These are phyloP conservation scores for Naja naja DNA, from an alignment of 2,113 vertebrate species.

Conservation along the genomic window DNA sequence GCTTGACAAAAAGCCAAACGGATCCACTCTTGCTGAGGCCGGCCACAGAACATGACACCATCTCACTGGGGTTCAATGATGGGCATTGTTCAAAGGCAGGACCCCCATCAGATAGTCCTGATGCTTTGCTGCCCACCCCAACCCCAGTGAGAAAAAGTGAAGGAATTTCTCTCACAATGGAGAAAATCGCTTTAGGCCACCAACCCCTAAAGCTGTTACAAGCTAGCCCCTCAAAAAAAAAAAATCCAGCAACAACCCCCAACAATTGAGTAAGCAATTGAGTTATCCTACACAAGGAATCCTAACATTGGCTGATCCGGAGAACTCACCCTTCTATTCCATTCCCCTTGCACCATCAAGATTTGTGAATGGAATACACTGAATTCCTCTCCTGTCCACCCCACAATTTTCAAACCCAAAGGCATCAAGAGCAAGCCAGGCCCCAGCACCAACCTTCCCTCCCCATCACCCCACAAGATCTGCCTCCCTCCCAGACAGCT, in stretches of 20 bases:
- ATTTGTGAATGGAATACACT: not conserved
- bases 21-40: not conserved
- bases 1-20: not conserved
- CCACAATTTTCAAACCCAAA: not conserved
- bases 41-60: not conserved
- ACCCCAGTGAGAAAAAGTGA: not conserved
- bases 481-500: fast-evolving
- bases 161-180: fast-evolving
- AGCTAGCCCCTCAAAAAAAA: not conserved
- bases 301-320: not conserved
- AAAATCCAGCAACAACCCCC: not conserved
- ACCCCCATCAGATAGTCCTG: fast-evolving
- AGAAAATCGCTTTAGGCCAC: fast-evolving
- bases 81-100: not conserved
- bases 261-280: not conserved
- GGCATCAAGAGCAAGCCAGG: not conserved
- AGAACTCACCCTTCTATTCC: fast-evolving
- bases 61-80: not conserved
- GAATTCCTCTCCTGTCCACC: not conserved
- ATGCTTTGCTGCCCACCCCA: not conserved
- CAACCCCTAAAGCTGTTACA: not conserved
- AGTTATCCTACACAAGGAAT: not conserved
- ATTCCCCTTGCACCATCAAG: not conserved
- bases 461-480: not conserved
- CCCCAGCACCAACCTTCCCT: not conserved